Conservation (phyloP, 2,888 invertebrate genomes). For the Nycteola revayana region DNA sequence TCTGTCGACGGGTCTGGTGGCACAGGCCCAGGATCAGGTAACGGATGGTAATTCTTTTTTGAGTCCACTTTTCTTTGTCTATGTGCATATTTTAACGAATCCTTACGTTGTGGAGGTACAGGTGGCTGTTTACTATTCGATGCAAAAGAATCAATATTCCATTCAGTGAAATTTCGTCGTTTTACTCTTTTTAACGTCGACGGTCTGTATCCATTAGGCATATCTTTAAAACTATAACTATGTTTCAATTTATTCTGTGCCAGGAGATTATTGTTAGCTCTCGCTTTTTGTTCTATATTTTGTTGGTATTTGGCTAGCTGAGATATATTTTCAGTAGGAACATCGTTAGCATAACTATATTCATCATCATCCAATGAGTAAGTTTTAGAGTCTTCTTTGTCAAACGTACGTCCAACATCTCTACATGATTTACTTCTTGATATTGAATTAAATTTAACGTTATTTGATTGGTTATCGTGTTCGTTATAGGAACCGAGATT, state of each 20-base stretch:
- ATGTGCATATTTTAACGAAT: constrained; percentile 77
- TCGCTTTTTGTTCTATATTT: constrained; percentile 78
- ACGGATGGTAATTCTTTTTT: constrained; percentile 64
- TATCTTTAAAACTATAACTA: constrained; percentile 82
- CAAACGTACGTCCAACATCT: constrained; percentile 63
- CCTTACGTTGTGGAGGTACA: constrained; percentile 69
- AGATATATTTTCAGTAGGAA: constrained; percentile 71
- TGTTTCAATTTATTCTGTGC: constrained; percentile 76
- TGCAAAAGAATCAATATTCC: constrained; percentile 77
- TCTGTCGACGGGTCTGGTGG: constrained; percentile 73
- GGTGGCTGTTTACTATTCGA: constrained; percentile 64
- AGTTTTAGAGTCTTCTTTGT: constrained; percentile 56
- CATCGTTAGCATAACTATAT: constrained; percentile 53
- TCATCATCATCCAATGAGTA: constrained; percentile 59
- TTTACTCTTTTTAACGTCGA: constrained; percentile 81
- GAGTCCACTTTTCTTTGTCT: constrained; percentile 73
- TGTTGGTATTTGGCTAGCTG: constrained; percentile 84
- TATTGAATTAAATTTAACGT: constrained; percentile 69
- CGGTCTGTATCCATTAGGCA: constrained; percentile 83
- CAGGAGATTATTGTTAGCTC: constrained; percentile 78
- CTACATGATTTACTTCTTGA: constrained; percentile 77
- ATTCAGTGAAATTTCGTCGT: constrained; percentile 80
- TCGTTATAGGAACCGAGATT: constrained; percentile 73
- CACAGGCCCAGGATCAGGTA: constrained; percentile 73
- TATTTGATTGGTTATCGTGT: constrained; percentile 55